phyloP scores from a whole-genome alignment of 2,888 invertebrate genomes.

The Brachyopa scutellaris region DNA sequence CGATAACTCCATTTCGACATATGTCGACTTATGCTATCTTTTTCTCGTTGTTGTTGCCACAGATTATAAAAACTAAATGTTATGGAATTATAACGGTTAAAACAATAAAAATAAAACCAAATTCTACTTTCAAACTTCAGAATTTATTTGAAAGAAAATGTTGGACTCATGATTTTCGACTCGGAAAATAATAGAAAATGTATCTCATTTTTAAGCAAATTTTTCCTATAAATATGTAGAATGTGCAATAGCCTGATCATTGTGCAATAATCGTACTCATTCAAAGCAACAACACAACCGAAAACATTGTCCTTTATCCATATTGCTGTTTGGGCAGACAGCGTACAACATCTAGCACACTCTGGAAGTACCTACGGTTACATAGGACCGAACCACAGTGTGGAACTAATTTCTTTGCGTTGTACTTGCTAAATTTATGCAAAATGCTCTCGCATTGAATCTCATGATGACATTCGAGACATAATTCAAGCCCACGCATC shows the following conservation, averaged over 20 bases:
- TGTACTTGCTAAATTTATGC: constrained; percentile 79
- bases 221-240: constrained; percentile 28
- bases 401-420: constrained; percentile 72
- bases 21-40: too few species aligned
- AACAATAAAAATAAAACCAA: too few species aligned
- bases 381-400: constrained; percentile 44
- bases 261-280: constrained; percentile 63
- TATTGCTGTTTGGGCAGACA: constrained; percentile 20
- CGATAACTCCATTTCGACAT: too few species aligned
- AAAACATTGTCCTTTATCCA: constrained; percentile 65
- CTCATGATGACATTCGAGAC: constrained; percentile 82
- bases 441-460: constrained; percentile 82
- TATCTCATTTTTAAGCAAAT: background rate
- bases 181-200: too few species aligned
- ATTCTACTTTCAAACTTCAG: too few species aligned
- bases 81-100: too few species aligned
- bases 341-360: constrained; percentile 30
- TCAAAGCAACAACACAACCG: constrained; percentile 52
- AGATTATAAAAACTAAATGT: too few species aligned
- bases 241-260: constrained; percentile 35
- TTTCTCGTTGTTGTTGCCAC: too few species aligned
- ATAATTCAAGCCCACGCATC: constrained; percentile 82
- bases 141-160: too few species aligned
- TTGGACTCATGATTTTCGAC: too few species aligned
- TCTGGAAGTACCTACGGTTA: background rate